phyloP scores from a whole-genome alignment of 2,113 vertebrate species.

The Phyllopteryx taeniolatus region DNA sequence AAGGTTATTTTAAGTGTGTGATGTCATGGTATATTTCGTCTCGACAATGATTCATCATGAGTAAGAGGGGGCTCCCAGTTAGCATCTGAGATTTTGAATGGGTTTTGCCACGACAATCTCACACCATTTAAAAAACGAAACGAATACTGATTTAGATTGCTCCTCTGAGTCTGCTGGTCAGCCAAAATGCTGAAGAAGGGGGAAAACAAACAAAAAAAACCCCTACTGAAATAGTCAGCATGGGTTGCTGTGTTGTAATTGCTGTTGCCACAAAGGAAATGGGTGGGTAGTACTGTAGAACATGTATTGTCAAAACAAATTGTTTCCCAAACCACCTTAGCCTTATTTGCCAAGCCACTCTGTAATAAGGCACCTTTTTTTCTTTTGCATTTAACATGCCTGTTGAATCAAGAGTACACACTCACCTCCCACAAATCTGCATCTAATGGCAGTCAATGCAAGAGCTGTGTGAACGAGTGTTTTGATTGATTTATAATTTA shows the following conservation, averaged over 20 bases:
- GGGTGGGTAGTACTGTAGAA: background rate
- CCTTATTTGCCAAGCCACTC: background rate
- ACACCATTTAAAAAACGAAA: background rate
- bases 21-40: conserved; percentile 1
- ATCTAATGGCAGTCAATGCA: background rate
- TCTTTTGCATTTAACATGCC: too few relatives aligned
- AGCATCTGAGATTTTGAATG: background rate
- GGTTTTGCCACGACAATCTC: background rate
- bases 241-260: background rate
- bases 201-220: background rate
- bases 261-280: conserved; percentile 11
- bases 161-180: background rate
- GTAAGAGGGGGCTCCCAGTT: background rate
- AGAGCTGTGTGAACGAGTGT: too few relatives aligned
- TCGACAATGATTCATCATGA: conserved; percentile 4
- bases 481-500: too few relatives aligned
- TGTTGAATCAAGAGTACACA: too few relatives aligned
- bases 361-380: too few relatives aligned
- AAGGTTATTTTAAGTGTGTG: background rate
- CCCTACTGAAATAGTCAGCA: background rate
- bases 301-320: background rate
- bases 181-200: conserved; percentile 2
- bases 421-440: background rate
- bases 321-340: background rate
- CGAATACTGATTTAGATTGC: background rate